Evolutionary conservation across 64 coral and sea anemone species (phyloP).

Genomic region (Anthopleura sola): DNA sequence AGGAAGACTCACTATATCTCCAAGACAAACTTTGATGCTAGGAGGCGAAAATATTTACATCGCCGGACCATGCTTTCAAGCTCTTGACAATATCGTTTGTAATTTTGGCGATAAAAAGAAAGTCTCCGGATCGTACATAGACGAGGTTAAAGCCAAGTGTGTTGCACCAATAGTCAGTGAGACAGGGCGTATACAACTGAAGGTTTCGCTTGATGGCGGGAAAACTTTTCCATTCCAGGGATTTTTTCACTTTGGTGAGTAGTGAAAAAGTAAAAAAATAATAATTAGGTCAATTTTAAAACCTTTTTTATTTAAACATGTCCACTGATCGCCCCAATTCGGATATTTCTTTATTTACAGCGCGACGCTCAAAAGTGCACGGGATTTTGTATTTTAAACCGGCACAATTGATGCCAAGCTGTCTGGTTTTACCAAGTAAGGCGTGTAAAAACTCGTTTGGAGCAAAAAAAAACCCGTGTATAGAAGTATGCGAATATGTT

Average conservation of each 20-base stretch:
- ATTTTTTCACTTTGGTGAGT: conserved; percentile 21
- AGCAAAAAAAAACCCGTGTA: too few relatives aligned
- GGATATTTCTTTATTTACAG: too few relatives aligned
- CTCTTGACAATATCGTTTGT: conserved; percentile 51
- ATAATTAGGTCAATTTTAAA: too few relatives aligned
- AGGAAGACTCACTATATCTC: conserved; percentile 36
- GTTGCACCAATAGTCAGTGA: not conserved
- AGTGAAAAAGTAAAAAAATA: too few relatives aligned
- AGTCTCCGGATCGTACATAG: not conserved
- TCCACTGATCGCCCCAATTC: too few relatives aligned
- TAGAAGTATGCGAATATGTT: too few relatives aligned
- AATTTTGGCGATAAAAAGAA: conserved; percentile 28
- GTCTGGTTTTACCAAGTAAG: too few relatives aligned
- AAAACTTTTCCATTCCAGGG: conserved; percentile 23
- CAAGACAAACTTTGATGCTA: conserved; percentile 22
- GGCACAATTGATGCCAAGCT: too few relatives aligned
- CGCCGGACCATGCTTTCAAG: conserved; percentile 47
- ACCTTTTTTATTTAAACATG: too few relatives aligned
- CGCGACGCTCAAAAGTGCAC: too few relatives aligned
- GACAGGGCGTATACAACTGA: conserved; percentile 19
- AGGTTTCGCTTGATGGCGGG: conserved; percentile 24
- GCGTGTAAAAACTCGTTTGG: too few relatives aligned
- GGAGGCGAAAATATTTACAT: conserved; percentile 46
- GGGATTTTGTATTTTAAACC: too few relatives aligned
- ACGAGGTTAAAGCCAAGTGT: not conserved